phyloP scores from a whole-genome alignment of 2,113 vertebrate genomes.

The Numida meleagris region DNA sequence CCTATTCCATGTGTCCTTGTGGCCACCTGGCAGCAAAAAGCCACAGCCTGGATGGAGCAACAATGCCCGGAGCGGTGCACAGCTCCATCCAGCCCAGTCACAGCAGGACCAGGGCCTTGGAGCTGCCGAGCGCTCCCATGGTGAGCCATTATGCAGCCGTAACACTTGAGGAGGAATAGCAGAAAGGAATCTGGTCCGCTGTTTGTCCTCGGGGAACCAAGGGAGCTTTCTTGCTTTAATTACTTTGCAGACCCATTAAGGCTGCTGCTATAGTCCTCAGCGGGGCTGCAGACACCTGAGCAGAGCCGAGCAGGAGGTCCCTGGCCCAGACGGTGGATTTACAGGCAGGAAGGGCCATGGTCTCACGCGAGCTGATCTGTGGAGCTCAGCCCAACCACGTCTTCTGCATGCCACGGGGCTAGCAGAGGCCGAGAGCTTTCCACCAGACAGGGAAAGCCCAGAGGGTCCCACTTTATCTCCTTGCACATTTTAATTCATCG shows the following conservation, averaged over 20 bases:
- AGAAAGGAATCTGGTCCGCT: not conserved
- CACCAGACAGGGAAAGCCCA: not conserved
- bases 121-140: not conserved
- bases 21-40: rapidly evolving
- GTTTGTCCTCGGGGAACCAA: rapidly evolving
- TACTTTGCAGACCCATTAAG: conserved; percentile 5
- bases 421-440: not conserved
- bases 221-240: conserved; percentile 20
- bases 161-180: not conserved
- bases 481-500: not conserved
- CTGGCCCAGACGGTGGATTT: not conserved
- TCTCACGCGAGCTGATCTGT: not conserved
- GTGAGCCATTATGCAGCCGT: not conserved
- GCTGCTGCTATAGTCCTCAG: not conserved
- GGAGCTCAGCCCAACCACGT: not conserved
- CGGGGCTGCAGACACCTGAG: not conserved
- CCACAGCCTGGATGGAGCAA: not conserved
- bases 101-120: not conserved
- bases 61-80: not conserved
- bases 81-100: not conserved
- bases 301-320: not conserved
- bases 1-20: not conserved
- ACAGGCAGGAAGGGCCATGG: not conserved
- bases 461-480: not conserved
- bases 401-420: not conserved